A percentile compares a stretch with the other conserved stretches of the same genome.
These are phyloP conservation scores for Molorchus minor DNA, from an alignment of 2,888 invertebrate species.

Conservation along the genomic window DNA sequence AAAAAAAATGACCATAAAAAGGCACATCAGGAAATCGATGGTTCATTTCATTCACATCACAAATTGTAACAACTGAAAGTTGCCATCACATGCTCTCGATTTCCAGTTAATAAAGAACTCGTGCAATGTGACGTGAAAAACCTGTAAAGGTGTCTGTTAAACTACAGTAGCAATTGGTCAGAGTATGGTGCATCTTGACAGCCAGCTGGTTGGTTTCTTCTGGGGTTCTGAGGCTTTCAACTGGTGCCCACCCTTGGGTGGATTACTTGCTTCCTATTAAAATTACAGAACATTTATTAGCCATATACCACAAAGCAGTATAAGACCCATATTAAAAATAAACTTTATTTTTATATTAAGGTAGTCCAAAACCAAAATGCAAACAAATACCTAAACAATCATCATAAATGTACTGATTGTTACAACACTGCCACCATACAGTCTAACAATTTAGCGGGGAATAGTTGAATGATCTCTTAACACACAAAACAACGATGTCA, in stretches of 20 bases:
- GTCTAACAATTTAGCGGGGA: too few species aligned
- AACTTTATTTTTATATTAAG: too few species aligned
- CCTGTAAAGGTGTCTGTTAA: constrained; percentile 37
- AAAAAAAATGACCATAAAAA: constrained; percentile 15
- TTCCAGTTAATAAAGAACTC: constrained; percentile 10
- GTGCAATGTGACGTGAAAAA: constrained; percentile 33
- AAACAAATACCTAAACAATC: too few species aligned
- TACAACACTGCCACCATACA: too few species aligned
- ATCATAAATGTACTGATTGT: too few species aligned
- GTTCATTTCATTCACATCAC: constrained; percentile 29
- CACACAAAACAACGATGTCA: too few species aligned
- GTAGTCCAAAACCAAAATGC: too few species aligned
- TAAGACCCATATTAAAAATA: too few species aligned
- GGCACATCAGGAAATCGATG: constrained; percentile 30
- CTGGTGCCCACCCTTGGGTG: constrained; percentile 84
- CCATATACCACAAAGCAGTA: too few species aligned
- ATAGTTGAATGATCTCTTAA: too few species aligned
- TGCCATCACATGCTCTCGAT: constrained; percentile 13
- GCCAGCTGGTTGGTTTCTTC: constrained; percentile 85
- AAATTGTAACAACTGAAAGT: constrained; percentile 20
- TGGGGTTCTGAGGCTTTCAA: constrained; percentile 80
- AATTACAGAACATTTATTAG: too few species aligned
- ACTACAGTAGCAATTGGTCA: constrained; percentile 69
- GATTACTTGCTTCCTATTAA: constrained; percentile 91
- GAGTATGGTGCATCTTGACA: constrained; percentile 87